A percentile compares a stretch with the other conserved stretches of the same genome.
Conservation (phyloP, 2,888 invertebrate species). For the Melanostoma scalare region DNA sequence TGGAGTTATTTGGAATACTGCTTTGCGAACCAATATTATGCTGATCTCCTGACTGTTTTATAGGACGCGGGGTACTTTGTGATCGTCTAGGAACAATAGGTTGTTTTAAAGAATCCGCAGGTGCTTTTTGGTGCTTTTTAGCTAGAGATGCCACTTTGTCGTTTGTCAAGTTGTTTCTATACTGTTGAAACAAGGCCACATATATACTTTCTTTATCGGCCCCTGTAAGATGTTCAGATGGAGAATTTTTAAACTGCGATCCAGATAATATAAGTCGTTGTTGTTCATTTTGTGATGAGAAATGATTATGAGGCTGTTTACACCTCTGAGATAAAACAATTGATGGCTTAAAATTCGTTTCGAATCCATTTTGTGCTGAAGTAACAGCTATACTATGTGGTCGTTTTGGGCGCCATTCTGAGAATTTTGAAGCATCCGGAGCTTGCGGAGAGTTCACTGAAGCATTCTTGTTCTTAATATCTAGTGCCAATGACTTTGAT, state of each 20-base stretch:
- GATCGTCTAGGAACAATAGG: slow-evolving; percentile 80
- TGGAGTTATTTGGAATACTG: slow-evolving; percentile 51
- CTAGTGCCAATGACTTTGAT: slow-evolving; percentile 64
- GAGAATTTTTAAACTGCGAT: slow-evolving; percentile 42
- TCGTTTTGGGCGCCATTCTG: slow-evolving; percentile 76
- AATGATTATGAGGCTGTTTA: slow-evolving; percentile 50
- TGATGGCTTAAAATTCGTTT: slow-evolving; percentile 37
- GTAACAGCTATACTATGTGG: slow-evolving; percentile 86
- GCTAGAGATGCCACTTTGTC: slow-evolving; percentile 74
- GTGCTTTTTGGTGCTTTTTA: slow-evolving; percentile 43
- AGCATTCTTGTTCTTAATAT: slow-evolving; percentile 41
- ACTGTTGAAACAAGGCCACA: slow-evolving; percentile 80
- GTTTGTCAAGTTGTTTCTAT: slow-evolving; percentile 78
- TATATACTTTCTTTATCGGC: slow-evolving; percentile 80
- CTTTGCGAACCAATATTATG: slow-evolving; percentile 51
- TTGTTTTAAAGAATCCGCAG: slow-evolving; percentile 63
- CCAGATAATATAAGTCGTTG: slow-evolving; percentile 39
- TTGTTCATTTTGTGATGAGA: slow-evolving; percentile 36
- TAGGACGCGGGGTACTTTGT: slow-evolving; percentile 80
- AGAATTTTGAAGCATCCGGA: slow-evolving; percentile 61
- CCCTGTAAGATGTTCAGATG: slow-evolving; percentile 53
- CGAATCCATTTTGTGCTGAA: slow-evolving; percentile 70
- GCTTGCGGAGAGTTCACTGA: slow-evolving; percentile 25
- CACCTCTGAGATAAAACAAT: slow-evolving; percentile 17
- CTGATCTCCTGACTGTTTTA: slow-evolving; percentile 71